Evolutionary conservation across 2,797 vertebrate genomes (phyloP).

Genomic region (Catharus ustulatus): DNA sequence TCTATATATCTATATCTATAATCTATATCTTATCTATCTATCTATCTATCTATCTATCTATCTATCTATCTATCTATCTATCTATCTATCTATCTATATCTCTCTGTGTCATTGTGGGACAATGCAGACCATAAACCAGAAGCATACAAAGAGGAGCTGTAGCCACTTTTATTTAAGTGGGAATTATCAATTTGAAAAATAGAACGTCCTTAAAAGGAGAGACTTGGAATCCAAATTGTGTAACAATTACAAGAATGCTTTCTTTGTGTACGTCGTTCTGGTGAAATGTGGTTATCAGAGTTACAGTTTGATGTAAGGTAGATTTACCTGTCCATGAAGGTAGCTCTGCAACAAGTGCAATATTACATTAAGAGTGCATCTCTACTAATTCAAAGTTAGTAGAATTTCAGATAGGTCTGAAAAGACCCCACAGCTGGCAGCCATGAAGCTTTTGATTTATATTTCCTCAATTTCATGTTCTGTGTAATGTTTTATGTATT

Average conservation of each 20-base stretch:
- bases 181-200: slow-evolving; percentile 18
- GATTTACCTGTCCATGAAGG: not conserved
- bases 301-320: not conserved
- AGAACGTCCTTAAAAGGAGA: not conserved
- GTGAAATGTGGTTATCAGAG: not conserved
- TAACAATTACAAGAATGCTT: not conserved
- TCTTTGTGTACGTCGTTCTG: not conserved
- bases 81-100: no score
- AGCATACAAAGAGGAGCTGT: not conserved
- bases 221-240: not conserved
- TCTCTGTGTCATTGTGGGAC: not conserved
- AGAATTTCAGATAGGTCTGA: not conserved
- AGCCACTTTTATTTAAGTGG: slow-evolving; percentile 24
- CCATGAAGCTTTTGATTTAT: not conserved
- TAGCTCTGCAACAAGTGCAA: not conserved
- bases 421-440: not conserved
- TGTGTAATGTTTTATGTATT: not conserved
- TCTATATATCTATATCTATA: no score
- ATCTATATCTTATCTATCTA: no score
- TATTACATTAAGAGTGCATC: not conserved
- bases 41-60: not conserved
- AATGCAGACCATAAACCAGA: slow-evolving; percentile 26
- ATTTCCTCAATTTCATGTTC: not conserved
- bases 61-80: no score
- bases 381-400: not conserved